phyloP scores from a whole-genome alignment of 2,113 vertebrate genomes.

The Otis tarda region DNA sequence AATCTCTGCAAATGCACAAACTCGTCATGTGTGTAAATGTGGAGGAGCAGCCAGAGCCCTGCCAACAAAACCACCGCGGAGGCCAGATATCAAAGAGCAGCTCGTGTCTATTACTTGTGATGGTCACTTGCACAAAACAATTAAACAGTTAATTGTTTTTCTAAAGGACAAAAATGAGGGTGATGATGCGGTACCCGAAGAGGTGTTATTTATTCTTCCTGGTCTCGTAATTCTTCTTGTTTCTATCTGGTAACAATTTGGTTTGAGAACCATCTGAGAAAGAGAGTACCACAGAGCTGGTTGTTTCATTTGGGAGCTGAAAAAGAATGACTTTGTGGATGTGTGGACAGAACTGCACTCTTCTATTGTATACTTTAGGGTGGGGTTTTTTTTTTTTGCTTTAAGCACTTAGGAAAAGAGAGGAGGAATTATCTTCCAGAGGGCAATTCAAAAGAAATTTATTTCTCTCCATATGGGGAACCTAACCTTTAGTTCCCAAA shows the following conservation, averaged over 20 bases:
- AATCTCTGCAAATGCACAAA: slow-evolving; percentile 18
- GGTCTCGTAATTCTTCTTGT: not conserved
- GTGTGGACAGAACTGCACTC: not conserved
- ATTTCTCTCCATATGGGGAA: not conserved
- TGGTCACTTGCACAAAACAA: not conserved
- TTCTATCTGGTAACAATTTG: not conserved
- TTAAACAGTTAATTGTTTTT: not conserved
- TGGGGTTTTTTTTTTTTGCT: not conserved
- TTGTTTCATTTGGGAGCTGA: not conserved
- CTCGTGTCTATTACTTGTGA: not conserved
- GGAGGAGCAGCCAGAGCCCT: not conserved
- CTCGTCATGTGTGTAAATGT: not conserved
- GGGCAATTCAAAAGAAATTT: not conserved
- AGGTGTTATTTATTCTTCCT: not conserved
- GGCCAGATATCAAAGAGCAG: not conserved
- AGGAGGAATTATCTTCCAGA: not conserved
- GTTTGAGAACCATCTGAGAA: not conserved
- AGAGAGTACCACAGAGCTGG: not conserved
- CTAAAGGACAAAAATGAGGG: not conserved
- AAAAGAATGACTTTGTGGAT: not conserved
- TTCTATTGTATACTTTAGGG: not conserved
- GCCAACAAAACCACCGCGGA: not conserved
- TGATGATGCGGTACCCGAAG: not conserved
- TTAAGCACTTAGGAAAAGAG: not conserved
- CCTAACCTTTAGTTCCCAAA: not conserved